These are phyloP conservation scores for Dasypolia templi DNA, from an alignment of 2,888 invertebrate genomes.

Conservation along the genomic window DNA sequence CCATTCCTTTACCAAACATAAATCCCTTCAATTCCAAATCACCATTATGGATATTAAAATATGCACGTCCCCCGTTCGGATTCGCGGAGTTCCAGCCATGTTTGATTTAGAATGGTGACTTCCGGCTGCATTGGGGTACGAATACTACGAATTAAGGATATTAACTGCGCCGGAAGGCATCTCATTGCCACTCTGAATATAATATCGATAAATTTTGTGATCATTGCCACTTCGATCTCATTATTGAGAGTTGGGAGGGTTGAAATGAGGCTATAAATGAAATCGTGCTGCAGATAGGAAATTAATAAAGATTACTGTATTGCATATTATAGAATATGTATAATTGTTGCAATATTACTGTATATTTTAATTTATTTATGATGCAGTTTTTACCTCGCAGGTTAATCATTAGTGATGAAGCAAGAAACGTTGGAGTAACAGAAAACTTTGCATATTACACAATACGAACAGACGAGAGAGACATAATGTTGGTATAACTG, in stretches of 20 bases:
- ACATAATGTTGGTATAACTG: neutral
- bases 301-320: constrained; percentile 36
- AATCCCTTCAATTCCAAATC: constrained; percentile 59
- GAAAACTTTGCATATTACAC: neutral
- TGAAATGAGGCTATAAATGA: constrained; percentile 54
- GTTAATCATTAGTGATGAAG: neutral
- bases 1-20: constrained; percentile 44
- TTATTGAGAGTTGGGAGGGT: constrained; percentile 55
- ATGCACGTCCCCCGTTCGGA: constrained; percentile 77
- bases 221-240: constrained; percentile 70
- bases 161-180: constrained; percentile 79
- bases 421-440: neutral
- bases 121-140: constrained; percentile 81
- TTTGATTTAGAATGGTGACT: constrained; percentile 89
- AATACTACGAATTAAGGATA: constrained; percentile 84
- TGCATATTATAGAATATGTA: neutral
- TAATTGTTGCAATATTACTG: neutral
- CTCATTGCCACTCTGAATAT: constrained; percentile 80
- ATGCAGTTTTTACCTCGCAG: neutral
- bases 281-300: constrained; percentile 34
- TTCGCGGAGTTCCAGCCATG: constrained; percentile 80
- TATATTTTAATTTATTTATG: too few species aligned
- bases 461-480: neutral
- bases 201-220: constrained; percentile 81
- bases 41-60: constrained; percentile 82